Conservation (phyloP, 2,113 vertebrate genomes). For the Nesogale talazaci region DNA sequence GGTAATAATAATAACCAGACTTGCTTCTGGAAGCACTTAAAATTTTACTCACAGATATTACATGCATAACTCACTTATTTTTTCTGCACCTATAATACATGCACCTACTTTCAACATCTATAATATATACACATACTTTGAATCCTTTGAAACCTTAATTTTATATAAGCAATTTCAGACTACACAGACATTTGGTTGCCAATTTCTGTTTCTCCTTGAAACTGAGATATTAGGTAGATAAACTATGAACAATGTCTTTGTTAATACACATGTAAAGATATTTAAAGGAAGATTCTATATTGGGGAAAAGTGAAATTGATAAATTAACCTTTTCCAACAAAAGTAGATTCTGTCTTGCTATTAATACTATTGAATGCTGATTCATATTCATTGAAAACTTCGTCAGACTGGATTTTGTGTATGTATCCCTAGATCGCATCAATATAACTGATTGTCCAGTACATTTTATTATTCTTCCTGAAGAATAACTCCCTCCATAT, state of each 20-base stretch:
- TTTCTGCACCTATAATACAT: neutral
- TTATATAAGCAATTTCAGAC: neutral
- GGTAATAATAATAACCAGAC: neutral
- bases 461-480: slow-evolving; percentile 77
- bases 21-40: neutral
- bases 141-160: neutral
- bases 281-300: neutral
- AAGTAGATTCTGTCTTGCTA: neutral
- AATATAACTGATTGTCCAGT: slow-evolving; percentile 25
- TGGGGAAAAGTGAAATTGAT: neutral
- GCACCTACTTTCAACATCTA: neutral
- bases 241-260: neutral
- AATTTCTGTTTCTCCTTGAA: slow-evolving; percentile 49
- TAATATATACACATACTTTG: neutral
- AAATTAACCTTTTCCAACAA: neutral
- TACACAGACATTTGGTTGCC: neutral
- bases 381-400: slow-evolving; percentile 35
- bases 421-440: neutral
- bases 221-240: neutral
- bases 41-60: neutral
- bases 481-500: slow-evolving; percentile 73
- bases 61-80: neutral
- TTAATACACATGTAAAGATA: neutral
- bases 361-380: neutral
- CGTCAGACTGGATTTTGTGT: slow-evolving; percentile 71